A percentile compares a stretch with the other conserved stretches of the same genome.
Evolutionary conservation across 2,888 invertebrate genomes (phyloP).

Genomic region (Drosophila mayaguana): DNA sequence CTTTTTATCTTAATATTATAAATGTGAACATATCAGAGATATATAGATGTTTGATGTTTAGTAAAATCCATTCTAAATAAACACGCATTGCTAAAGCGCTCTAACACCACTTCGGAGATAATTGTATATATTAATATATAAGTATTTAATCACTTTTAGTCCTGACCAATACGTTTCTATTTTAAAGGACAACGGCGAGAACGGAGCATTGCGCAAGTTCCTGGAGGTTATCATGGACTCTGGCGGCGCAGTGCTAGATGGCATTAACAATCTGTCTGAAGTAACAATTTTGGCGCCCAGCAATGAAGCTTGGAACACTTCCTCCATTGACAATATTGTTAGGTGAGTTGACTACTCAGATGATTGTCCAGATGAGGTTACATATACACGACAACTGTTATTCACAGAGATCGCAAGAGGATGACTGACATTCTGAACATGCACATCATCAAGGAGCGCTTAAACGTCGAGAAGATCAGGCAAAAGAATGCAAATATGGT

Average conservation of each 20-base stretch:
- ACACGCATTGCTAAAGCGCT: slow-evolving; percentile 20
- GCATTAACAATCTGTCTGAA: slow-evolving; percentile 89
- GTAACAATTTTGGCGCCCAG: slow-evolving; percentile 95
- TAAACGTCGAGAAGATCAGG: slow-evolving; percentile 91
- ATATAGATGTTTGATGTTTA: slow-evolving; percentile 39
- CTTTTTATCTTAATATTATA: slow-evolving; percentile 13
- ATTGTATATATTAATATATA: background rate
- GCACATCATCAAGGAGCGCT: slow-evolving; percentile 91
- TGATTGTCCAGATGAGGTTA: rapidly evolving
- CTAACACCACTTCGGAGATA: slow-evolving; percentile 5
- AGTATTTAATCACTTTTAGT: background rate
- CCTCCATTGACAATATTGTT: slow-evolving; percentile 90
- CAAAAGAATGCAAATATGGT: slow-evolving; percentile 90
- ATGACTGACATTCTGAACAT: slow-evolving; percentile 92
- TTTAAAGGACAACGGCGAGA: slow-evolving; percentile 88
- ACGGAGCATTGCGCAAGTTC: slow-evolving; percentile 92
- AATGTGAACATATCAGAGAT: slow-evolving; percentile 25
- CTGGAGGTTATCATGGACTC: slow-evolving; percentile 92
- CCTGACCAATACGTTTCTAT: slow-evolving; percentile 12
- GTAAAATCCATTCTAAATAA: slow-evolving; percentile 14
- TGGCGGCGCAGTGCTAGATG: slow-evolving; percentile 90
- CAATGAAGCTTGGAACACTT: slow-evolving; percentile 93
- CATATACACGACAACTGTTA: background rate
- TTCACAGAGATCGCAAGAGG: slow-evolving; percentile 88
- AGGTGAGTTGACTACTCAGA: slow-evolving; percentile 85